Conservation (phyloP, 2,797 vertebrate genomes). For the Arnoldichthys spilopterus region DNA sequence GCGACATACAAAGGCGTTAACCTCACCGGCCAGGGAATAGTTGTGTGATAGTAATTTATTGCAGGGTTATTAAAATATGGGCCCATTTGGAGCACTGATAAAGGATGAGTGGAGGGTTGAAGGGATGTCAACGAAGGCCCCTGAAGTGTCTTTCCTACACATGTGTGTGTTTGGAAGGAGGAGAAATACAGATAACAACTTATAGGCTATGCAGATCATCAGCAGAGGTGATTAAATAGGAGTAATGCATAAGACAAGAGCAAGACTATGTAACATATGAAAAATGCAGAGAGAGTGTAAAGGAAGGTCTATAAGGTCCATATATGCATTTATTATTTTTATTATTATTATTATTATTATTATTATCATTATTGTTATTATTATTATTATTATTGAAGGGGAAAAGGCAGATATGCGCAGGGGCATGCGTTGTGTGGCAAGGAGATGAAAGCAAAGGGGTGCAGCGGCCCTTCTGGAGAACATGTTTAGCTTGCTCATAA, state of each 20-base stretch:
- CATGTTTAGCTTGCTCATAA: slow-evolving; percentile 68
- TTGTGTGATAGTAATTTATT: slow-evolving; percentile 70
- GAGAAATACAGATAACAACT: slow-evolving; percentile 54
- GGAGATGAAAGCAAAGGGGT: slow-evolving; percentile 17
- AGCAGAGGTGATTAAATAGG: slow-evolving; percentile 48
- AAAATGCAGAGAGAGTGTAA: background rate
- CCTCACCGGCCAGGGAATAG: slow-evolving; percentile 58
- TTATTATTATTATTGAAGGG: no score
- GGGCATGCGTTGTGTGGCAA: slow-evolving; percentile 8
- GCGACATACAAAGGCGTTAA: slow-evolving; percentile 48
- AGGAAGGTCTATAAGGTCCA: background rate
- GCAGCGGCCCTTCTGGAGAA: slow-evolving; percentile 59
- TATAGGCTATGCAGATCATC: slow-evolving; percentile 54
- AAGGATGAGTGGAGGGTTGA: slow-evolving; percentile 58
- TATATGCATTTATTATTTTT: no score
- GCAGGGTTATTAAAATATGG: slow-evolving; percentile 73
- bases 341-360: no score
- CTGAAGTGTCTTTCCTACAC: slow-evolving; percentile 46
- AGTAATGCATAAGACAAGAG: slow-evolving; percentile 28
- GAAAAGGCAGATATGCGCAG: background rate
- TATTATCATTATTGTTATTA: no score
- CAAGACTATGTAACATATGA: background rate
- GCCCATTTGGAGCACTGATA: slow-evolving; percentile 73
- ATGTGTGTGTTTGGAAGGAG: slow-evolving; percentile 54
- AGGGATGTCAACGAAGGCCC: slow-evolving; percentile 56